Evolutionary conservation across 2,113 vertebrate species (phyloP).

Genomic region (Pitta sordida): DNA sequence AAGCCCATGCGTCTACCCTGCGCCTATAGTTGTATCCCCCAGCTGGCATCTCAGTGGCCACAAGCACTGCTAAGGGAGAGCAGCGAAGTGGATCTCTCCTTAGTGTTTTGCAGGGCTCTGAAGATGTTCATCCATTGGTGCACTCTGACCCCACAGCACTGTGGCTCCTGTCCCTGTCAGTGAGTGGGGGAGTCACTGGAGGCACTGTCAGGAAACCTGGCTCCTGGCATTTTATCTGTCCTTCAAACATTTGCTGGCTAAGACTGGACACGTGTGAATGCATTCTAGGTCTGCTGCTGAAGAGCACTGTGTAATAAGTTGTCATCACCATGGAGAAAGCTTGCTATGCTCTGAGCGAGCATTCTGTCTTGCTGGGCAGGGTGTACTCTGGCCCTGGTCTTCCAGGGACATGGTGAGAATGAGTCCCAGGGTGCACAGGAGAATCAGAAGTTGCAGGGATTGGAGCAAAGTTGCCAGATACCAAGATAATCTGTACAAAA

Average conservation of each 20-base stretch:
- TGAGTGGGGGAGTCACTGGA: neutral
- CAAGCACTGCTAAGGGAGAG: neutral
- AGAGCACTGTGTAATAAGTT: neutral
- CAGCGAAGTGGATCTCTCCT: neutral
- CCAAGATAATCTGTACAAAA: neutral
- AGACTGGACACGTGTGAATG: neutral
- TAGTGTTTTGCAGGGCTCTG: neutral
- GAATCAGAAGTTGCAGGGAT: neutral
- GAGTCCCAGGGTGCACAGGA: neutral
- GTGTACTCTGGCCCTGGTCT: neutral
- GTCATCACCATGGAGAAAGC: fast-evolving
- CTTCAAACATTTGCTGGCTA: neutral
- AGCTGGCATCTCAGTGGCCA: neutral
- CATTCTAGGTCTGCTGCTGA: neutral
- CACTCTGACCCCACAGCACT: neutral
- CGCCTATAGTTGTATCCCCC: neutral
- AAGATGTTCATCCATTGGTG: neutral
- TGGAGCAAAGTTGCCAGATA: neutral
- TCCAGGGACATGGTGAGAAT: neutral
- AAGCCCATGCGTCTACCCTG: neutral
- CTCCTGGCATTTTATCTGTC: neutral
- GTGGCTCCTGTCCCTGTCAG: neutral
- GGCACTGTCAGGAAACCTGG: neutral
- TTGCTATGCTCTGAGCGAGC: neutral
- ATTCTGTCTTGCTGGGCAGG: neutral